Evolutionary conservation across 2,797 vertebrate genomes (phyloP).

Genomic region (Poecile montanus): DNA sequence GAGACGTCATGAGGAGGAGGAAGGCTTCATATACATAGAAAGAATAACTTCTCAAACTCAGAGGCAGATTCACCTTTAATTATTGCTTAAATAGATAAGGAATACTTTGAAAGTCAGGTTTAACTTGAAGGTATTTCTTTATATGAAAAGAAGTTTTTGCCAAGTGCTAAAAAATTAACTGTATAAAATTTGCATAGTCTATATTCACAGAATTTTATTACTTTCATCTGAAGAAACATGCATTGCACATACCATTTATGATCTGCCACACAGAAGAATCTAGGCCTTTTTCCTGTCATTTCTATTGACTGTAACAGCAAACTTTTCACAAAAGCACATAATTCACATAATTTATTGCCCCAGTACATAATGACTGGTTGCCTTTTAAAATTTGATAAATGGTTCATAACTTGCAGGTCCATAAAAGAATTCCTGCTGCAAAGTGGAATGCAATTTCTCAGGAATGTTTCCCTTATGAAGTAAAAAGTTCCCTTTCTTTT

Average conservation of each 20-base stretch:
- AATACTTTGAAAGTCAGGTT: slow-evolving; percentile 33
- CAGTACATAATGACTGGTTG: background rate
- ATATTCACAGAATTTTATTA: background rate
- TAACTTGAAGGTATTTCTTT: background rate
- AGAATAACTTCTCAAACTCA: background rate
- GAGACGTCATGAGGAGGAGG: background rate
- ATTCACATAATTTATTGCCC: background rate
- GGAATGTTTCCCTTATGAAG: background rate
- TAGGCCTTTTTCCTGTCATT: background rate
- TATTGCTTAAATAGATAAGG: slow-evolving; percentile 48
- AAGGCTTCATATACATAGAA: background rate
- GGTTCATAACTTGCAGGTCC: background rate
- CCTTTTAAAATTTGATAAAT: background rate
- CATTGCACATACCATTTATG: background rate
- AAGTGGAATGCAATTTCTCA: background rate
- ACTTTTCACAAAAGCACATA: slow-evolving; percentile 6
- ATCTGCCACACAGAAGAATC: background rate
- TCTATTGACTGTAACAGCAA: background rate
- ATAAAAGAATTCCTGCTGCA: slow-evolving; percentile 5
- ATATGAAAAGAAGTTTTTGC: background rate
- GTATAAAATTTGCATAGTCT: slow-evolving; percentile 58
- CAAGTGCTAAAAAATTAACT: slow-evolving; percentile 21
- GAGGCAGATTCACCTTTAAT: background rate
- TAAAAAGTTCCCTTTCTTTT: background rate
- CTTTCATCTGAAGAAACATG: slow-evolving; percentile 5